These are phyloP conservation scores for Momotus momota DNA, from an alignment of 2,797 vertebrate species.

Conservation along the genomic window DNA sequence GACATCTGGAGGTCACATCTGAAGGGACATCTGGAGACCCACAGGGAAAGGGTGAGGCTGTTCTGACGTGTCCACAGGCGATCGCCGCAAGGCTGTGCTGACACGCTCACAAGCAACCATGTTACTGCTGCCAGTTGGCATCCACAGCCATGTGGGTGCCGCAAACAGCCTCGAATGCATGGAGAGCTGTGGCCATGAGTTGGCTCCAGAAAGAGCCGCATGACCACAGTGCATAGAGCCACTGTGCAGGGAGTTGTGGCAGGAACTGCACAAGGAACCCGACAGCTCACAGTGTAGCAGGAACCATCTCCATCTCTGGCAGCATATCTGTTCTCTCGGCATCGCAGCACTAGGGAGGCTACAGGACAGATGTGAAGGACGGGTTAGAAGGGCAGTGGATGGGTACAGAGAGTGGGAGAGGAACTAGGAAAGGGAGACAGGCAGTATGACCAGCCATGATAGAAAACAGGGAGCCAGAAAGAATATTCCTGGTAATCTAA, in stretches of 20 bases:
- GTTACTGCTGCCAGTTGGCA: not conserved
- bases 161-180: not conserved
- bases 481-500: not conserved
- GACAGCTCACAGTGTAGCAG: not conserved
- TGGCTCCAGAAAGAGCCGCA: not conserved
- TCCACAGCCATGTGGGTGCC: not conserved
- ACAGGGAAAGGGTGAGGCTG: not conserved
- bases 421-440: not conserved
- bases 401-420: not conserved
- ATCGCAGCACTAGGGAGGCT: not conserved
- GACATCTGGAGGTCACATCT: not conserved
- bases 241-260: accelerated
- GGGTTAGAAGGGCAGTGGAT: not conserved
- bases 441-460: not conserved
- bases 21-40: not conserved
- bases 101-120: accelerated
- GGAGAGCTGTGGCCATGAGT: not conserved
- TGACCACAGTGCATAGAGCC: accelerated
- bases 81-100: not conserved
- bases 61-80: not conserved
- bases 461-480: not conserved
- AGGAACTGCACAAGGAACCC: not conserved
- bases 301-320: not conserved
- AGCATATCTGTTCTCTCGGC: not conserved
- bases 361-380: not conserved